Percentiles rank a stretch among this genome's conserved stretches.
Conservation (phyloP, 1,140 invertebrate genomes). For the Matsumurasca onukii region DNA sequence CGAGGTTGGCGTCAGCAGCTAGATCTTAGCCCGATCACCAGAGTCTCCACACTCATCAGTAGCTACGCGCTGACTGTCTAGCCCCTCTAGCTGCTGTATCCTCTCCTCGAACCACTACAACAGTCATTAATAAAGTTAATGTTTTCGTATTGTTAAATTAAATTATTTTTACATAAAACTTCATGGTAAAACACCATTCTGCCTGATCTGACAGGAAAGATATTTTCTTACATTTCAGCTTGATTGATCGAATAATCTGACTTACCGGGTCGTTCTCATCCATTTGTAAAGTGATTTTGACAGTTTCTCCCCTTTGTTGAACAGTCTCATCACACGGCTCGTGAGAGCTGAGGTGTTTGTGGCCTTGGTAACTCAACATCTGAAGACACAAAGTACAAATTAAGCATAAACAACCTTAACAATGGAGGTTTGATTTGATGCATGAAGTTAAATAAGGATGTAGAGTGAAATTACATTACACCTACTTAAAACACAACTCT, state of each 20-base stretch:
- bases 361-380: slow-evolving; percentile 91
- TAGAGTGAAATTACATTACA: too few relatives aligned
- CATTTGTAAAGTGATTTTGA: slow-evolving; percentile 99
- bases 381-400: slow-evolving; percentile 46
- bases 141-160: slow-evolving; percentile 32
- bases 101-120: slow-evolving; percentile 98
- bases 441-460: too few relatives aligned
- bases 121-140: too few relatives aligned
- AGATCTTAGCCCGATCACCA: slow-evolving; percentile 89
- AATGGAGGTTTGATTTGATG: too few relatives aligned
- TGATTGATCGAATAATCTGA: too few relatives aligned
- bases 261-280: slow-evolving; percentile 96
- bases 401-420: too few relatives aligned
- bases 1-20: slow-evolving; percentile 73
- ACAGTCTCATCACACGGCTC: slow-evolving; percentile 90
- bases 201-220: too few relatives aligned
- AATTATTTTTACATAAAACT: slow-evolving; percentile 30
- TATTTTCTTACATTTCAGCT: too few relatives aligned
- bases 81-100: slow-evolving; percentile 84
- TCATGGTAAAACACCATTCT: too few relatives aligned
- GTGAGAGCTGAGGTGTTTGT: slow-evolving; percentile 95
- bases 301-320: slow-evolving; percentile 95
- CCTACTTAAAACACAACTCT: too few relatives aligned
- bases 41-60: slow-evolving; percentile 82
- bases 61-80: slow-evolving; percentile 85